These are phyloP conservation scores for Ceratotherium simum DNA, from an alignment of 2,113 vertebrate genomes.

Conservation along the genomic window DNA sequence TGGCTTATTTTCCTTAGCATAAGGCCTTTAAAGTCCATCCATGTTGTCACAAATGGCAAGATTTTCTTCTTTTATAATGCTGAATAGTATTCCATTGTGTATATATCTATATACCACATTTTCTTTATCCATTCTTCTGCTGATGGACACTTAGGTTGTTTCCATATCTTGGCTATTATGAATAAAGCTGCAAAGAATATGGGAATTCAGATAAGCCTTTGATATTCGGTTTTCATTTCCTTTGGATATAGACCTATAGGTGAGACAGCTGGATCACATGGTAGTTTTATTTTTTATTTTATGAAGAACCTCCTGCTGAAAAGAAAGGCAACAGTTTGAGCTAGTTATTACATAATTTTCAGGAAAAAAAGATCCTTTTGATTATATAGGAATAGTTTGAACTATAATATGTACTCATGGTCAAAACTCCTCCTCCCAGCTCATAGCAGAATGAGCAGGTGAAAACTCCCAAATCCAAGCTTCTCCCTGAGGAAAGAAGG, in stretches of 20 bases:
- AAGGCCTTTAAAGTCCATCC: background rate
- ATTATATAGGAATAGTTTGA: too few relatives aligned
- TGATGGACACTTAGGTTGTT: background rate
- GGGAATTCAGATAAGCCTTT: background rate
- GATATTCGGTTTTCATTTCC: background rate
- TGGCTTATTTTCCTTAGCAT: background rate
- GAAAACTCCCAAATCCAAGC: background rate
- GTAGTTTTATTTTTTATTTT: background rate
- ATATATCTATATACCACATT: background rate
- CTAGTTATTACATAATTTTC: background rate
- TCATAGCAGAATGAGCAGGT: background rate
- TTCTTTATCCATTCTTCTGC: background rate
- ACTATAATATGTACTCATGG: background rate
- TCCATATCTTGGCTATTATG: background rate
- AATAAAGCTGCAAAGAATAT: background rate
- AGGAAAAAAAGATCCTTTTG: too few relatives aligned
- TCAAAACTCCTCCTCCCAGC: too few relatives aligned
- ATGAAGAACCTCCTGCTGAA: background rate
- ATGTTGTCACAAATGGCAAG: background rate
- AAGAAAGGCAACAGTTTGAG: background rate
- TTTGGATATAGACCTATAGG: background rate
- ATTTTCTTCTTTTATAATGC: background rate
- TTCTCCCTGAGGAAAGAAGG: background rate
- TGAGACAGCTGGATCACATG: background rate
- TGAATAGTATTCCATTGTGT: background rate